These are phyloP conservation scores for Aphelenchoides avenae DNA, from an alignment of 1,140 invertebrate species.

Conservation along the genomic window DNA sequence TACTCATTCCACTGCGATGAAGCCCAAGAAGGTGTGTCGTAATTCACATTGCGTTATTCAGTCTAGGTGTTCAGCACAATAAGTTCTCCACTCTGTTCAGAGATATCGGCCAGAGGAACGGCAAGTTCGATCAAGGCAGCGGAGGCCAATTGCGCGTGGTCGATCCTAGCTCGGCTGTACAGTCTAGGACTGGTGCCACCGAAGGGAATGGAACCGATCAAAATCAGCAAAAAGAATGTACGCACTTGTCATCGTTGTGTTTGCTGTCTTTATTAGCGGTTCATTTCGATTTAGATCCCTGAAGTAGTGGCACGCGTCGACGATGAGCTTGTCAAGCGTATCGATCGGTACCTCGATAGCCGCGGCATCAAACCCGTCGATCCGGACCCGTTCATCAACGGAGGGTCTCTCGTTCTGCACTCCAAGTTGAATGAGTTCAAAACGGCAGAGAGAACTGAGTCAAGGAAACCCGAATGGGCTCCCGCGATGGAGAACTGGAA, in stretches of 20 bases:
- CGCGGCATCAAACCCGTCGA: conserved; percentile 5
- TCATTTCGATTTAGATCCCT: too few species aligned
- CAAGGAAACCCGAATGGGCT: conserved; percentile 69
- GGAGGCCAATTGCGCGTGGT: conserved; percentile 89
- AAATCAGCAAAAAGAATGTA: conserved; percentile 78
- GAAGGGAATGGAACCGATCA: conserved; percentile 67
- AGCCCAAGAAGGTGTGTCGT: too few species aligned
- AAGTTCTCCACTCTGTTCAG: too few species aligned
- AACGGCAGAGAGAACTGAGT: conserved; percentile 60
- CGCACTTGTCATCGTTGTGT: conserved; percentile 71
- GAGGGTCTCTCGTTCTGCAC: conserved; percentile 64
- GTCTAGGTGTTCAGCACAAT: too few species aligned
- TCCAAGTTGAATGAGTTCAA: conserved; percentile 66
- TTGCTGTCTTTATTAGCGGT: conserved; percentile 13
- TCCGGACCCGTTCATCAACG: conserved; percentile 3
- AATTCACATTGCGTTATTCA: too few species aligned
- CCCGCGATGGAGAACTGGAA: conserved; percentile 92
- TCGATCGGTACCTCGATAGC: conserved; percentile 20
- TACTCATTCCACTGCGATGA: too few species aligned
- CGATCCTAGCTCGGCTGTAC: conserved; percentile 86
- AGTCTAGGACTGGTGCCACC: conserved; percentile 90
- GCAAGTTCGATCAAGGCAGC: conserved; percentile 79
- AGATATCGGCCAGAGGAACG: too few species aligned
- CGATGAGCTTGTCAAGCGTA: conserved; percentile 9
- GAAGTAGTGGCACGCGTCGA: too few species aligned